Evolutionary conservation across 1,140 invertebrate species (phyloP), one percentile per base, ranked within the genome.

Genomic region (Drosophila nigrodunni): DNA sequence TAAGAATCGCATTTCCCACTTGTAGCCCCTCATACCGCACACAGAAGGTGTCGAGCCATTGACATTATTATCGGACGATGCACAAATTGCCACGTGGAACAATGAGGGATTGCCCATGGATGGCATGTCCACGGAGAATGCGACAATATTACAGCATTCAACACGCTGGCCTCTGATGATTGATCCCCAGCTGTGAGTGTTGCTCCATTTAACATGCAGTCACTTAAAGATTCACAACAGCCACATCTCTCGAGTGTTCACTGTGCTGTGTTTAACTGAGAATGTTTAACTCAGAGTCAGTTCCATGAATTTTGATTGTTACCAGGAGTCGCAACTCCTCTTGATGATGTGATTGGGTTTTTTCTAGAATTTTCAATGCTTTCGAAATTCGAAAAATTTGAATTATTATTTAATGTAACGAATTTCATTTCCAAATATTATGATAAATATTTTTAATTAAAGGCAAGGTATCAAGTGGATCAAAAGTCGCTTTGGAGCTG

Each of bases 401-500:
- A 21, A 21, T 21, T 2, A 21, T 21, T 21, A 21, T 21, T 21
- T 21, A 21, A 21, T 21, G 1, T 2, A 21, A 21, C 1, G 18
- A 21, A 21, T 21, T 21, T 21, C 18, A 21, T 21, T 37, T 37
- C 9, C 9, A 9, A 10, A 39, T 7, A 39, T 39, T 7, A 10
- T 39, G 7, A 39, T 37, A 9, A 11, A 41, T 41, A n/a, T 41
- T 41, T 41, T 2, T 8, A 8, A 3, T 41, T 11, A 11, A 60
- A 94, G 94, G 2, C 97, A 98, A 94, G 98, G 97, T 8, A 95
- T 98, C 10, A 98, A 98, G 92, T 99, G 98, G 98, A 98, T 99
- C 62, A 98, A 98, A 93, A 96, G 94, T n/a, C 96, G 94, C 76
- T 97, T 95, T 82, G 96, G 96, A 0, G 94, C 95, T 0, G 87